These are phyloP conservation scores for Oligia fasciuncula DNA, from an alignment of 2,888 invertebrate genomes.

Conservation along the genomic window DNA sequence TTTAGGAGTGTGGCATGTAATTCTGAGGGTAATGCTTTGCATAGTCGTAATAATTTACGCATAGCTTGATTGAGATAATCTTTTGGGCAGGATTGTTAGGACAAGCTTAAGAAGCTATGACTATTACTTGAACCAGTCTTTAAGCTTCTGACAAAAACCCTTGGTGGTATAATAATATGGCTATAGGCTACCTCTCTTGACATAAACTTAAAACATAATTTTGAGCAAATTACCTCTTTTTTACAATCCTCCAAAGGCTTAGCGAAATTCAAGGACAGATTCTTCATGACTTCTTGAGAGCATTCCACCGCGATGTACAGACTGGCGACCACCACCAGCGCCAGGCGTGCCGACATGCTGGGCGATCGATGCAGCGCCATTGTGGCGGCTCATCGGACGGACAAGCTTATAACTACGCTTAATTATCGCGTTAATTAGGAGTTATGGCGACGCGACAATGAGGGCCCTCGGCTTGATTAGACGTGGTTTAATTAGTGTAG, in stretches of 20 bases:
- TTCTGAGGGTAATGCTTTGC: neutral
- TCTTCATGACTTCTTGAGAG: constrained; percentile 73
- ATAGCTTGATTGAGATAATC: neutral
- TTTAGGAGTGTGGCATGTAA: neutral
- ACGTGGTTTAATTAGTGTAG: constrained; percentile 40
- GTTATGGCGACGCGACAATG: constrained; percentile 37
- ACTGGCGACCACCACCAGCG: constrained; percentile 50
- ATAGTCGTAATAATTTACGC: neutral
- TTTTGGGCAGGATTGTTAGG: neutral
- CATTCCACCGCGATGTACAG: constrained; percentile 65
- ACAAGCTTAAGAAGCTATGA: neutral
- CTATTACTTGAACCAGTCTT: neutral
- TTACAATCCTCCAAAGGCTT: constrained; percentile 74
- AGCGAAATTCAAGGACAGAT: constrained; percentile 67
- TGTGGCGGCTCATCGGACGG: constrained; percentile 19
- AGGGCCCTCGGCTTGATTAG: constrained; percentile 37
- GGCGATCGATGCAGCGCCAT: constrained; percentile 13
- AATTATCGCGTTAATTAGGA: constrained; percentile 49
- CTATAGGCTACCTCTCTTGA: too few species aligned
- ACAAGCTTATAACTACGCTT: constrained; percentile 50
- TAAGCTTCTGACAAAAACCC: neutral
- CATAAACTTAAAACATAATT: neutral
- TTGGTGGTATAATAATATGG: too few species aligned
- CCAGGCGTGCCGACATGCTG: constrained; percentile 57
- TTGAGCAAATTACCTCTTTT: constrained; percentile 68